Conservation (phyloP, 1,140 invertebrate species). For the Drosophila sproati region DNA sequence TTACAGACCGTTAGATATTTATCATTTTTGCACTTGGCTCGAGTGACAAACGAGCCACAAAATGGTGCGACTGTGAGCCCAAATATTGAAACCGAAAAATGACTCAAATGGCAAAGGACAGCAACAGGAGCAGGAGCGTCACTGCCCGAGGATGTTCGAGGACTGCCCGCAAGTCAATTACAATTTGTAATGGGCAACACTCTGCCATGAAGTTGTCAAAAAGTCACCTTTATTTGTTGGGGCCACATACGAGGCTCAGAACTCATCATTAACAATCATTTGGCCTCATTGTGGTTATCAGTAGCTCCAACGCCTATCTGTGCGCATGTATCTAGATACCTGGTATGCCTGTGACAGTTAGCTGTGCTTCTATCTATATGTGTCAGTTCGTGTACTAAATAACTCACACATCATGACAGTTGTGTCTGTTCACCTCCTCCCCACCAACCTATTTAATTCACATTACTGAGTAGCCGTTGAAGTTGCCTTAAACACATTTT, state of each 20-base stretch:
- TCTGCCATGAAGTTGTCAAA: constrained; percentile 43
- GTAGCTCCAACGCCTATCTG: constrained; percentile 20
- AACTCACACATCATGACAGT: constrained; percentile 32
- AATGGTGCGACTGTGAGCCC: constrained; percentile 22
- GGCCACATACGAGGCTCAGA: constrained; percentile 3
- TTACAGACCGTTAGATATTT: constrained; percentile 48
- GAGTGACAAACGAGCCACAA: constrained; percentile 55
- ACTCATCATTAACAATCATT: constrained; percentile 39
- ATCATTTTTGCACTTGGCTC: constrained; percentile 73
- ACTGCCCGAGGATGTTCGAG: not conserved
- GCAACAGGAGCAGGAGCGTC: not conserved
- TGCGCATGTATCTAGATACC: constrained; percentile 1
- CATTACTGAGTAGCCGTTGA: constrained; percentile 42
- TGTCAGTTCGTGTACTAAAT: constrained; percentile 65
- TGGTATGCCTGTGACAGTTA: constrained; percentile 4
- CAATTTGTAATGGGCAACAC: constrained; percentile 40
- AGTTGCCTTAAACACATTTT: constrained; percentile 69
- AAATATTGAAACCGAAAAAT: constrained; percentile 58
- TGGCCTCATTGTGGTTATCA: constrained; percentile 24
- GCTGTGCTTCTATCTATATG: constrained; percentile 56
- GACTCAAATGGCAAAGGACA: constrained; percentile 34
- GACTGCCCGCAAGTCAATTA: constrained; percentile 40
- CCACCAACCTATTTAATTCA: constrained; percentile 31
- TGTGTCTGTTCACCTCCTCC: not conserved
- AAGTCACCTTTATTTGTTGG: constrained; percentile 18